Conservation (phyloP, 2,797 vertebrate species). For the Typhlichthys eigenmanni region DNA sequence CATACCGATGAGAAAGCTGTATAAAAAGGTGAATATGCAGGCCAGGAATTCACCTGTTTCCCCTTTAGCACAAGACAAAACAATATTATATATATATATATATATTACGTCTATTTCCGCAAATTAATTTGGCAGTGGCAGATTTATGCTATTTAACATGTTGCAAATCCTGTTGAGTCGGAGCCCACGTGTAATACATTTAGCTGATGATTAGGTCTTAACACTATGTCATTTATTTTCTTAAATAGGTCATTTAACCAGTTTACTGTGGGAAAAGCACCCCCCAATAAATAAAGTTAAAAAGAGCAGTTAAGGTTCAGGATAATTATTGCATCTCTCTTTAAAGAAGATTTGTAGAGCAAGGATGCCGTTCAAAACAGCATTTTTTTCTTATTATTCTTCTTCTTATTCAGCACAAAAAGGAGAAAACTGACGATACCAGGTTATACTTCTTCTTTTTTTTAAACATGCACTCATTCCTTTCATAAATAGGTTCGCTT, state of each 20-base stretch:
- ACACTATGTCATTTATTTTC: slow-evolving; percentile 63
- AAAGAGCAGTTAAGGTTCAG: slow-evolving; percentile 79
- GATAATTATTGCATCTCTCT: slow-evolving; percentile 85
- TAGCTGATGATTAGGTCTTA: slow-evolving; percentile 55
- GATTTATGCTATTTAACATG: slow-evolving; percentile 66
- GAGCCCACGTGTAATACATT: slow-evolving; percentile 44
- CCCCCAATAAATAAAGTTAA: slow-evolving; percentile 57
- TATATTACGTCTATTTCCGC: slow-evolving; percentile 52
- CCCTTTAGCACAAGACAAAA: slow-evolving; percentile 16
- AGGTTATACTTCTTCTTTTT: slow-evolving; percentile 74
- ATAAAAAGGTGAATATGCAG: slow-evolving; percentile 25
- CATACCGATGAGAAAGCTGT: slow-evolving; percentile 34
- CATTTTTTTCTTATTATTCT: slow-evolving; percentile 52
- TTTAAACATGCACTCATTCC: slow-evolving; percentile 86
- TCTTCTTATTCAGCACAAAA: slow-evolving; percentile 59
- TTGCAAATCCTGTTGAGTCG: slow-evolving; percentile 60
- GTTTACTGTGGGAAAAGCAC: slow-evolving; percentile 49
- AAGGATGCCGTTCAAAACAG: slow-evolving; percentile 66
- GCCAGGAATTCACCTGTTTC: slow-evolving; percentile 13
- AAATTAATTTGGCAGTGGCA: slow-evolving; percentile 75
- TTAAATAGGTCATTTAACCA: slow-evolving; percentile 60
- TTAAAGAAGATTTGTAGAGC: slow-evolving; percentile 70
- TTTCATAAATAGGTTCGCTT: slow-evolving; percentile 82
- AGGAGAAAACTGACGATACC: slow-evolving; percentile 67
- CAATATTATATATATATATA: too few relatives aligned